These are phyloP conservation scores for Drosophila oshimai DNA, from an alignment of 1,140 invertebrate genomes.

Conservation along the genomic window DNA sequence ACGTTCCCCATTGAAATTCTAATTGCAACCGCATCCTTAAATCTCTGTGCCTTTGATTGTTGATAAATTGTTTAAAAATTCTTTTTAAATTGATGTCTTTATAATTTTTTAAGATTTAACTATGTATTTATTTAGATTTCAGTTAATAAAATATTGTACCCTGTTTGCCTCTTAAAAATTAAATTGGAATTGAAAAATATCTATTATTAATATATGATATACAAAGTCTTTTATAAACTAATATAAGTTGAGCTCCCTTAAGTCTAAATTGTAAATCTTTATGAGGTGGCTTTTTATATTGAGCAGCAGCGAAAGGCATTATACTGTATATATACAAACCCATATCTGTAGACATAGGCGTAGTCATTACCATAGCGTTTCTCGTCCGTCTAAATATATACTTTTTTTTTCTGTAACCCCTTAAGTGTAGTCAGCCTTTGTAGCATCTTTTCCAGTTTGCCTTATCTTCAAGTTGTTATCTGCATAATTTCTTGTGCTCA, in stretches of 20 bases:
- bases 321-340: constrained; percentile 1
- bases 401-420: not conserved
- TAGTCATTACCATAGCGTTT: not conserved
- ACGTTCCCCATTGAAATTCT: no score
- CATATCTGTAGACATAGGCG: not conserved
- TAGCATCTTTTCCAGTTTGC: constrained; percentile 27
- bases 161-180: no score
- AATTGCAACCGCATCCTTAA: no score
- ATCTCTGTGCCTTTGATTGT: constrained; percentile 31
- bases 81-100: not conserved
- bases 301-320: constrained; percentile 5
- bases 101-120: no score
- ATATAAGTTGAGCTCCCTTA: no score
- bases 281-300: not conserved
- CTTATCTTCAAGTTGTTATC: constrained; percentile 21
- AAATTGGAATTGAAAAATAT: not conserved
- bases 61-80: not conserved
- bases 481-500: constrained; percentile 17
- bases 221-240: no score
- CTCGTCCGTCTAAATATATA: not conserved
- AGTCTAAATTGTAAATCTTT: no score
- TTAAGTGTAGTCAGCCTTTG: not conserved
- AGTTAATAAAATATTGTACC: no score
- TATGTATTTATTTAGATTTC: no score
- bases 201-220: no score